These are phyloP conservation scores for Myotis yumanensis DNA, from an alignment of 2,113 vertebrate species.

Conservation along the genomic window DNA sequence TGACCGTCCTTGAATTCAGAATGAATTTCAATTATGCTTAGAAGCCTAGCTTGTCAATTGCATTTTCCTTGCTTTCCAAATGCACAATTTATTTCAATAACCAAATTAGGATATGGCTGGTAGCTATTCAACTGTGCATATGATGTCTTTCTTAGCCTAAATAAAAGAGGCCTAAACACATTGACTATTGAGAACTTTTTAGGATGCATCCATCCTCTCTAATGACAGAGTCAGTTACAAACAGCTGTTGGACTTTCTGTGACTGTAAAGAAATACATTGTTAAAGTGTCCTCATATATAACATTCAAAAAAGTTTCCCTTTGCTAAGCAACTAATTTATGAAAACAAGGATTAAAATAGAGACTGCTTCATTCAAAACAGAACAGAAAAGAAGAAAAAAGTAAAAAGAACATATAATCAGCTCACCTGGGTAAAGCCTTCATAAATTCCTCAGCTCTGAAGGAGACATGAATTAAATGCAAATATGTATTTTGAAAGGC, in stretches of 20 bases:
- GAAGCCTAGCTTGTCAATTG: constrained; percentile 55
- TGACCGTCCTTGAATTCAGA: constrained; percentile 58
- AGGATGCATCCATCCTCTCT: background rate
- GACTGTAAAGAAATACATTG: constrained; percentile 31
- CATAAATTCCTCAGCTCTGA: constrained; percentile 53
- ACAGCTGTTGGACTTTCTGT: constrained; percentile 46
- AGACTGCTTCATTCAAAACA: constrained; percentile 35
- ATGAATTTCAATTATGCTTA: constrained; percentile 66
- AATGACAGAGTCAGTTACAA: constrained; percentile 54
- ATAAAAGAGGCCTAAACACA: constrained; percentile 54
- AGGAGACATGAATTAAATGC: constrained; percentile 58
- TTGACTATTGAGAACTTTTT: constrained; percentile 44
- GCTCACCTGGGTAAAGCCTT: constrained; percentile 60
- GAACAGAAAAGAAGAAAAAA: constrained; percentile 5
- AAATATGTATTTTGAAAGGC: constrained; percentile 71
- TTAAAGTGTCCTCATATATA: constrained; percentile 43
- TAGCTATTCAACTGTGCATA: constrained; percentile 51
- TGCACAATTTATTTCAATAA: constrained; percentile 64
- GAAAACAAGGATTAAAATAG: constrained; percentile 39
- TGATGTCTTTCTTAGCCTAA: constrained; percentile 68
- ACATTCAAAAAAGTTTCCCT: constrained; percentile 38
- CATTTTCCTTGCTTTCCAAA: constrained; percentile 71
- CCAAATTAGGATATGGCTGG: constrained; percentile 62
- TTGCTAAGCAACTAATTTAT: constrained; percentile 53
- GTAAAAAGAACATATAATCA: constrained; percentile 38